Base-by-base conservation (phyloP, 2,888 invertebrate species). In the Sinentomon sp. region DNA sequence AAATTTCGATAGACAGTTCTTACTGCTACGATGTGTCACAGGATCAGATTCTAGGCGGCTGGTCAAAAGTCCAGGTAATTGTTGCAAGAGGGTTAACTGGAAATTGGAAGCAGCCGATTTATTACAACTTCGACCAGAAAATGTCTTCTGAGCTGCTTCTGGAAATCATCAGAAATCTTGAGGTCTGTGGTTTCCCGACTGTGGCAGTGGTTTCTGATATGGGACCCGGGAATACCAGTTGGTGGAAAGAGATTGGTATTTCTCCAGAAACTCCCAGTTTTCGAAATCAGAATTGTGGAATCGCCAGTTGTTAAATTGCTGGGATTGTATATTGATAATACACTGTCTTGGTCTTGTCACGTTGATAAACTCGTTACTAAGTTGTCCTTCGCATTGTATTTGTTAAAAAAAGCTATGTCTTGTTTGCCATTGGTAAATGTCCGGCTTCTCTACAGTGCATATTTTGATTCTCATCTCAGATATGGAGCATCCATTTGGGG, bases 1-100 rank as follows among this genome's bases (percentile, higher is more conserved):
- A 42, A 30, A 42, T 42, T 37, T 27, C 23, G 12, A 14, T 40
- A 3, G 34, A 34, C 12, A 31, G 37, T 4, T 17, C 18, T 5
- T 17, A 19, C 7, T 18, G 26, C 1, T 26, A 25, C 14, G 38
- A 41, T 17, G 27, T 37, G 7, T 22, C 30, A 7, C 9, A 12
- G 2, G 37, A 37, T 17, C 22, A 20, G 26, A 35, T 42, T 18
- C n/a, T n/a, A n/a, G n/a, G n/a, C n/a, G n/a, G n/a, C n/a, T n/a
- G n/a, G n/a, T n/a, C 9, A 7, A 26, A 26, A 26, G n/a, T 10
- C 13, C 13, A n/a, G 7, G 27, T 26, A 10, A 7, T 26, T 7
- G 13, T 26, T 10, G 9, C 13, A 26, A 10, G 27, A 7, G 27
- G 27, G 7, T 10, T 7, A n/a, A 26, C 9, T 12, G 7, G 7